phyloP scores from a whole-genome alignment of 2,113 vertebrate genomes.

The Brachirus orientalis region DNA sequence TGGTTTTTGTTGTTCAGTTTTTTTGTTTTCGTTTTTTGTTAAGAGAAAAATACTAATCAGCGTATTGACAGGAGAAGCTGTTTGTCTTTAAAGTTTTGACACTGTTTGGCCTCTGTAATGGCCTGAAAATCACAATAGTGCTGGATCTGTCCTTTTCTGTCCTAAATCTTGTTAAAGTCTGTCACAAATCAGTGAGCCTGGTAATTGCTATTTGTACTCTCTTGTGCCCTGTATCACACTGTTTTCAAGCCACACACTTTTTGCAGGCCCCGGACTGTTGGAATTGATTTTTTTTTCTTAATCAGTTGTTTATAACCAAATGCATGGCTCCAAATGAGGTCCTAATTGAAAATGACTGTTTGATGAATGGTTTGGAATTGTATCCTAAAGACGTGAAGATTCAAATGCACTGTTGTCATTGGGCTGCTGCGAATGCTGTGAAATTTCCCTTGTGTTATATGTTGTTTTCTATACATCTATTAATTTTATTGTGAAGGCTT shows the following conservation, averaged over 20 bases:
- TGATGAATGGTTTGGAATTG: slow-evolving; percentile 12
- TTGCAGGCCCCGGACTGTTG: slow-evolving; percentile 27
- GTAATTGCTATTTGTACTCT: slow-evolving; percentile 70
- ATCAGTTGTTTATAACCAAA: slow-evolving; percentile 28
- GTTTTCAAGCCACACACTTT: slow-evolving; percentile 40
- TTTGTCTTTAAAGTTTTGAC: slow-evolving; percentile 11
- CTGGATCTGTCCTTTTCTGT: slow-evolving; percentile 52
- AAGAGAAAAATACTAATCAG: not conserved
- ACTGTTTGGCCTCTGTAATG: slow-evolving; percentile 14
- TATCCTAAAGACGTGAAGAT: slow-evolving; percentile 32
- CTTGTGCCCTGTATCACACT: slow-evolving; percentile 36
- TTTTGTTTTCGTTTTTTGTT: not conserved
- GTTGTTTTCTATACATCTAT: no score
- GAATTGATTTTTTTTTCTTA: slow-evolving; percentile 59
- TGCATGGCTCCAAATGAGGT: slow-evolving; percentile 13
- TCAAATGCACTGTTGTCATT: slow-evolving; percentile 14
- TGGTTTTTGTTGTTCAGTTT: not conserved
- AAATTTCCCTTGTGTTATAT: slow-evolving; percentile 1
- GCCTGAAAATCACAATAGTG: slow-evolving; percentile 49
- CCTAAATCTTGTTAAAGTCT: slow-evolving; percentile 67
- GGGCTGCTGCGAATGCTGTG: slow-evolving; percentile 24
- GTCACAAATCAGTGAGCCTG: slow-evolving; percentile 72
- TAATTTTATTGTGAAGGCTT: no score
- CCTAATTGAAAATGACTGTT: slow-evolving; percentile 15
- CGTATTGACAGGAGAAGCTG: slow-evolving; percentile 5